Evolutionary conservation across 2,113 vertebrate species (phyloP), one percentile per base, ranked within the genome.

Genomic region (Epinephelus lanceolatus): DNA sequence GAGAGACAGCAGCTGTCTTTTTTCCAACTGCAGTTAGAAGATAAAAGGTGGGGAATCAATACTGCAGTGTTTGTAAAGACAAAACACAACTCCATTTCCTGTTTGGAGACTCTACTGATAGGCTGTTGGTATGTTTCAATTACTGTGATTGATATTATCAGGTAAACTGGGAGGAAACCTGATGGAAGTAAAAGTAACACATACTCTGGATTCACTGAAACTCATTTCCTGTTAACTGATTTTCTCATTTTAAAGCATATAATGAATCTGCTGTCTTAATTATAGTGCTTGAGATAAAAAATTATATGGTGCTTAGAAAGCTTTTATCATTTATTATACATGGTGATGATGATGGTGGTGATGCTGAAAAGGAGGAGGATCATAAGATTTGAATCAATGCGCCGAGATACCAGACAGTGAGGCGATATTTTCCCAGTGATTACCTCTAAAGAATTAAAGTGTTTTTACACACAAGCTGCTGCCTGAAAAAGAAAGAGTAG

Each of bases 1-100:
- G 45, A 51, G 53, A 68, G 55, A 78, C 61, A 14, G 74, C 21
- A 3, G 78, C 67, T 8, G 71, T 45, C 42, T 53, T 45, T 69
- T 51, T 21, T 67, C 72, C 84, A 52, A 80, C 88, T 82, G 85
- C 78, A 79, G 71, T 15, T 19, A 1, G 10, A 19, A 85, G 79
- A 80, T 83, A 83, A 76, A 56, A n/a, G 56, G 23, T 17, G 6
- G 66, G 6, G 21, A 3, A 76, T 77, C 67, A 10, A 66, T 47
- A 33, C 52, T 15, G 17, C 13, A 2, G 45, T 33, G 72, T 66
- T 55, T 55, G 59, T 33, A 4, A 30, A 62, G 61, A 33, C 12
- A 70, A 65, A 49, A 61, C 21, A 23, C 47, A 40, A 33, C 40
- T 53, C 33, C 30, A 4, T 15, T 23, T 72, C 52, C 57, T 66